Base-by-base conservation (phyloP, 1,140 invertebrate genomes). In the Drosophila mauritiana region DNA sequence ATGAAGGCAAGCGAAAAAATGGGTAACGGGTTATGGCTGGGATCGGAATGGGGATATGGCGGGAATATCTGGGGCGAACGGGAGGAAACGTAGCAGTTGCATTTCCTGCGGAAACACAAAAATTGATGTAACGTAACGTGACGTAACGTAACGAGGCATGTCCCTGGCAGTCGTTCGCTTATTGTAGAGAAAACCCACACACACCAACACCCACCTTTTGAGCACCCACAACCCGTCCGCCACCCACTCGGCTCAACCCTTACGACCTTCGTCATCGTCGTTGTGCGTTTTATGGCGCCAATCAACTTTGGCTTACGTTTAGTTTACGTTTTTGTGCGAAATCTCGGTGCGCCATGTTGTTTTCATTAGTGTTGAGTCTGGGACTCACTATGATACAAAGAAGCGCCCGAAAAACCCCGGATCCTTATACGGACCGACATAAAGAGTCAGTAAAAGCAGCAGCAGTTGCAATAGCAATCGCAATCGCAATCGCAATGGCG, bases 121-220 rank as follows among this genome's bases (percentile, higher is more conserved):
- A 88, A 88, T 88, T 88, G 84, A 88, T 88, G 76, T 89, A 88
- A 88, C 83, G 84, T 88, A 88, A 88, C 83, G 84, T 88, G 84
- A 88, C 79, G 83, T 80, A 82, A 86, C 82, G 82, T 86, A 78
- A 76, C 73, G 75, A 78, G 79, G 79, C 75, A 74, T 82, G 79
- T 68, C 79, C 22, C 22, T 59, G 64, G 42, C 78, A 73, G 61
- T 80, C 78, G 65, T 69, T 76, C 53, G 72, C 57, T 80, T 56
- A 53, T 65, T 51, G 48, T 72, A n/a, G 12, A 58, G 31, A 8
- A 31, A 31, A 31, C 8, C 20, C 12, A 15, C n/a, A 2, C n/a
- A 15, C 7, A 10, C 13, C 15, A 49, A 20, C 36, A 27, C 25
- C 46, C 2, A 7, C 46, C 45, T 8, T 43, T 52, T 11, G 2